Evolutionary conservation across 2,113 vertebrate species (phyloP).

Genomic region (Todiramphus saurophagus): DNA sequence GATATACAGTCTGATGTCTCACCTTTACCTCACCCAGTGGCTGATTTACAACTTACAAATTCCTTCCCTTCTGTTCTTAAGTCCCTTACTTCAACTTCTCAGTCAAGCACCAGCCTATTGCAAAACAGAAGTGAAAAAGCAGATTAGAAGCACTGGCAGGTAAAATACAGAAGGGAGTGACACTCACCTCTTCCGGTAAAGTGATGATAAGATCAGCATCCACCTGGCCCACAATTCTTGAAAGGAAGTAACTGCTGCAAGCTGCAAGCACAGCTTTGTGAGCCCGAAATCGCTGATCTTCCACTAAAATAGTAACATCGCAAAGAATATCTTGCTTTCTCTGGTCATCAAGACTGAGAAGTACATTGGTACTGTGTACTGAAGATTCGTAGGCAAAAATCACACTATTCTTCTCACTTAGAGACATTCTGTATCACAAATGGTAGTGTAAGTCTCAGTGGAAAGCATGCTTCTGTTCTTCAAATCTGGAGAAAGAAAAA

Average conservation of each 20-base stretch:
- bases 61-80: not conserved
- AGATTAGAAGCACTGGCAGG: not conserved
- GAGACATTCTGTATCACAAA: slow-evolving; percentile 76
- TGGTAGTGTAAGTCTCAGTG: slow-evolving; percentile 27
- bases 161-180: not conserved
- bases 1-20: not conserved
- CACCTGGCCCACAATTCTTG: slow-evolving; percentile 74
- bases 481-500: slow-evolving; percentile 48
- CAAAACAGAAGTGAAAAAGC: not conserved
- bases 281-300: slow-evolving; percentile 84
- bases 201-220: slow-evolving; percentile 80
- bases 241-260: slow-evolving; percentile 89
- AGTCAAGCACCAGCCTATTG: not conserved
- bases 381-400: slow-evolving; percentile 82
- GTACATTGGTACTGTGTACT: slow-evolving; percentile 74
- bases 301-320: slow-evolving; percentile 86
- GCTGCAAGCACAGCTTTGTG: slow-evolving; percentile 90
- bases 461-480: slow-evolving; percentile 76
- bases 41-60: not conserved
- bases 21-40: not conserved
- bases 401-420: slow-evolving; percentile 72
- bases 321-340: slow-evolving; percentile 78
- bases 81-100: not conserved
- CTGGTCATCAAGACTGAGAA: slow-evolving; percentile 80
- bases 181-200: slow-evolving; percentile 88